Evolutionary conservation across 1,140 invertebrate genomes (phyloP).

Genomic region (Stratiolaelaps scimitus): DNA sequence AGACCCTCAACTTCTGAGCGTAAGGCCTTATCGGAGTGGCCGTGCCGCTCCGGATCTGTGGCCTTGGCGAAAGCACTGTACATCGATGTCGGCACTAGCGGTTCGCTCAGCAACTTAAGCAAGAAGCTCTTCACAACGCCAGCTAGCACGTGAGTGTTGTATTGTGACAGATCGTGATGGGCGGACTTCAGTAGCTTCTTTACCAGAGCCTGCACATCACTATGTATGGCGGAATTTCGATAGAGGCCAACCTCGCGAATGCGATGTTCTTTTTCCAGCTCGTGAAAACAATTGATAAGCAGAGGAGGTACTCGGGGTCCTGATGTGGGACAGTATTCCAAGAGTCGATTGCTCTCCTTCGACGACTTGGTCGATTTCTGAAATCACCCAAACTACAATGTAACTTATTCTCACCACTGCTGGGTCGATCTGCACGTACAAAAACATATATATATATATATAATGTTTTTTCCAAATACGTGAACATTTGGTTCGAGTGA

Average conservation of each 20-base stretch:
- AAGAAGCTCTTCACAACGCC: constrained; percentile 20
- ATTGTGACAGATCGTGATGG: constrained; percentile 9
- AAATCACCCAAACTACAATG: no score
- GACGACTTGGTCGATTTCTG: no score
- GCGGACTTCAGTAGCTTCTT: constrained; percentile 3
- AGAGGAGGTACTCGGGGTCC: constrained; percentile 16
- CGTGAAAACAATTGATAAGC: constrained; percentile 18
- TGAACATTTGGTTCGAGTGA: no score
- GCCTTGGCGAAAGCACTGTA: background rate
- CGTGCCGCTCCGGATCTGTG: background rate
- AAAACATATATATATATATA: no score
- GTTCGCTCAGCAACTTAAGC: constrained; percentile 8
- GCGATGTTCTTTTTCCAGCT: constrained; percentile 17
- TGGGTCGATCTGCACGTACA: no score
- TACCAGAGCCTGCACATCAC: constrained; percentile 1
- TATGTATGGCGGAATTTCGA: background rate
- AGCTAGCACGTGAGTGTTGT: background rate
- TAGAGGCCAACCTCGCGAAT: constrained; percentile 24
- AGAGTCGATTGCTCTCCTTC: background rate
- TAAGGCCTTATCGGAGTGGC: constrained; percentile 1
- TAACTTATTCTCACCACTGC: no score
- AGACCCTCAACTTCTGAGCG: constrained; percentile 3
- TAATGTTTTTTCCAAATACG: no score
- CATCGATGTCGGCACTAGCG: constrained; percentile 17
- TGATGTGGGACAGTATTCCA: constrained; percentile 9